These are phyloP conservation scores for Apodemus sylvaticus DNA, from an alignment of 2,113 vertebrate species.

Conservation along the genomic window DNA sequence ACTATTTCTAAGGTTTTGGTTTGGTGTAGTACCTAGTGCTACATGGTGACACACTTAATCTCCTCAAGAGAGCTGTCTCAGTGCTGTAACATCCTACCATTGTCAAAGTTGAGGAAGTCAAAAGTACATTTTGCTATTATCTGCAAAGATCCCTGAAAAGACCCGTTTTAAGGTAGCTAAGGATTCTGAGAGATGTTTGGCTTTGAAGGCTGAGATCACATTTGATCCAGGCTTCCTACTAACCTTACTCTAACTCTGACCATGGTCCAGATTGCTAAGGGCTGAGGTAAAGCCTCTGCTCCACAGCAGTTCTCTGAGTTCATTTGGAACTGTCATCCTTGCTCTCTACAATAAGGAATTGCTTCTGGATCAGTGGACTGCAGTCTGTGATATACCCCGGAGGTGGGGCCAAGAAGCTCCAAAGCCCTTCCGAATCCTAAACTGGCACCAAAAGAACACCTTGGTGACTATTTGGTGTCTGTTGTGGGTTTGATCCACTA, in stretches of 20 bases:
- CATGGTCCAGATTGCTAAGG: background rate
- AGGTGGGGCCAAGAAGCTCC: background rate
- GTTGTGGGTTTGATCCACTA: background rate
- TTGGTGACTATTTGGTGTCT: background rate
- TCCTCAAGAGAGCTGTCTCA: background rate
- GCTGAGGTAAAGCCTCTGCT: background rate
- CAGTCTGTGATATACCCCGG: background rate
- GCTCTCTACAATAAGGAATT: background rate
- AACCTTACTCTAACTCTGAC: background rate
- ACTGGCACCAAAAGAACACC: background rate
- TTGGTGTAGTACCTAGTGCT: background rate
- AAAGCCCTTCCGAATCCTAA: background rate
- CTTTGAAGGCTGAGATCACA: background rate
- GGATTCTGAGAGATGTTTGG: background rate
- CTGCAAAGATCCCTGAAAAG: background rate
- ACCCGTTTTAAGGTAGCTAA: background rate
- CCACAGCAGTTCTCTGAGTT: rapidly evolving
- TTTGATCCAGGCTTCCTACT: background rate
- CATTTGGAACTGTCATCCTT: background rate
- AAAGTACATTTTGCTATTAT: background rate
- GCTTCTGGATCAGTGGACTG: background rate
- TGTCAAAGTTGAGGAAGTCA: background rate
- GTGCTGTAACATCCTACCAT: background rate
- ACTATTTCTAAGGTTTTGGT: background rate
- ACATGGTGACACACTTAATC: background rate